phyloP scores from a whole-genome alignment of 2,113 vertebrate genomes.

The Dinomys branickii region DNA sequence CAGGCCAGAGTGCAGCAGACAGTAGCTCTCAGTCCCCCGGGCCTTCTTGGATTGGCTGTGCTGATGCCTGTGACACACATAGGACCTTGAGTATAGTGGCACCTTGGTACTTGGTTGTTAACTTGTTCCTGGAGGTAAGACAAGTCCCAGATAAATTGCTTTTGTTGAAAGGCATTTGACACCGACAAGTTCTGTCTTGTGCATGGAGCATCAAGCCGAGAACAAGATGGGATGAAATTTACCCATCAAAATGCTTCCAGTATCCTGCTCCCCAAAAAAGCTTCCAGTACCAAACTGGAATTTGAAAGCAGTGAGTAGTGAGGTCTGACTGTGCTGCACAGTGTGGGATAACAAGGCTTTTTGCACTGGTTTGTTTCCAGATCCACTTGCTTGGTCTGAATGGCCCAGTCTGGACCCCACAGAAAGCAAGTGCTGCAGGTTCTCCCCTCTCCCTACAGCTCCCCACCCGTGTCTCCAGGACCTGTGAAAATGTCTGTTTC shows the following conservation, averaged over 20 bases:
- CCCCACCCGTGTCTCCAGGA: not conserved
- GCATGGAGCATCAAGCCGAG: not conserved
- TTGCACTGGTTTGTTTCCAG: not conserved
- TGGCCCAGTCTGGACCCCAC: not conserved
- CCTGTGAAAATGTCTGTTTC: not conserved
- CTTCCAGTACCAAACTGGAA: not conserved
- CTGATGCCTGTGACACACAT: not conserved
- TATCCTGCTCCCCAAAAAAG: not conserved
- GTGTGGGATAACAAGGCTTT: not conserved
- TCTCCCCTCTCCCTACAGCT: not conserved
- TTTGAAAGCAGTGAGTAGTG: not conserved
- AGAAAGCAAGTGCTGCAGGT: not conserved
- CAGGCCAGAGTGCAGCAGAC: fast-evolving
- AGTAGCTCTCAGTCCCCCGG: not conserved
- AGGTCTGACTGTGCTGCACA: not conserved
- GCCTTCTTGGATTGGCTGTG: not conserved
- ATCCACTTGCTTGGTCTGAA: not conserved
- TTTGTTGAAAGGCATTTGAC: not conserved
- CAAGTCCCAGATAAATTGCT: not conserved
- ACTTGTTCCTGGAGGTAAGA: not conserved
- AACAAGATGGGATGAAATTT: not conserved
- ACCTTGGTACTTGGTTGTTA: not conserved
- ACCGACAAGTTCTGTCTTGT: not conserved
- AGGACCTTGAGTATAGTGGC: not conserved
- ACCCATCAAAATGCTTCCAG: not conserved